phyloP scores from a whole-genome alignment of 2,797 vertebrate genomes.

The Silurus lanzhouensis region DNA sequence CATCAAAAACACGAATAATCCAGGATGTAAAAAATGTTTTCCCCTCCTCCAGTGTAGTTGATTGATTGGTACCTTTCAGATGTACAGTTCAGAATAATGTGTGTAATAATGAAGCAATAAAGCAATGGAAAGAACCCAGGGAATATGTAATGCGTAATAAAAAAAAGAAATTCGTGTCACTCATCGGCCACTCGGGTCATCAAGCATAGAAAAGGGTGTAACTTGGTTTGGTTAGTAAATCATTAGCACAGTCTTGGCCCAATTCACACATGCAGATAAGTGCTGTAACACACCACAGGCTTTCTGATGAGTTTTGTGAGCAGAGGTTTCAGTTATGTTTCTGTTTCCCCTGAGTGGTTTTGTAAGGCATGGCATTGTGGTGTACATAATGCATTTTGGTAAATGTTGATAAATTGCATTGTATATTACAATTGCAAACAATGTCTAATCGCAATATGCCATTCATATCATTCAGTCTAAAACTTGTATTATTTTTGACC shows the following conservation, averaged over 20 bases:
- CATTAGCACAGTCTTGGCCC: not conserved
- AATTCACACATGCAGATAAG: not conserved
- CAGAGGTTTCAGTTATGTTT: not conserved
- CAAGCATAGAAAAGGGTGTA: not conserved
- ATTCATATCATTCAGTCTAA: not conserved
- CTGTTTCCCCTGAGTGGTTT: not conserved
- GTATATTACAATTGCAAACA: not conserved
- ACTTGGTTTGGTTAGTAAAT: constrained; percentile 2
- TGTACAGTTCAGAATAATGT: not conserved
- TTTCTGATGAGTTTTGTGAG: not conserved
- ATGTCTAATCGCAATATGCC: not conserved
- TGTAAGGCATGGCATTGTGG: not conserved
- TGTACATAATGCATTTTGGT: not conserved
- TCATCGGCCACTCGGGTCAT: not conserved
- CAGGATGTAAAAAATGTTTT: not conserved
- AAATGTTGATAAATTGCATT: not conserved
- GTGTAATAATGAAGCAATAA: not conserved
- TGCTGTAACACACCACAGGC: not conserved
- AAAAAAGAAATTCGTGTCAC: not conserved
- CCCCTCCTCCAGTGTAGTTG: not conserved
- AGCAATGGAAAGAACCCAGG: not conserved
- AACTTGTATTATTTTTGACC: not conserved
- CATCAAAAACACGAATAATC: not conserved
- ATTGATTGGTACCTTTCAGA: not conserved
- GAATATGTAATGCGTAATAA: not conserved